phyloP scores from a whole-genome alignment of 2,888 invertebrate genomes.

The Acanthococcus lagerstroemiae region DNA sequence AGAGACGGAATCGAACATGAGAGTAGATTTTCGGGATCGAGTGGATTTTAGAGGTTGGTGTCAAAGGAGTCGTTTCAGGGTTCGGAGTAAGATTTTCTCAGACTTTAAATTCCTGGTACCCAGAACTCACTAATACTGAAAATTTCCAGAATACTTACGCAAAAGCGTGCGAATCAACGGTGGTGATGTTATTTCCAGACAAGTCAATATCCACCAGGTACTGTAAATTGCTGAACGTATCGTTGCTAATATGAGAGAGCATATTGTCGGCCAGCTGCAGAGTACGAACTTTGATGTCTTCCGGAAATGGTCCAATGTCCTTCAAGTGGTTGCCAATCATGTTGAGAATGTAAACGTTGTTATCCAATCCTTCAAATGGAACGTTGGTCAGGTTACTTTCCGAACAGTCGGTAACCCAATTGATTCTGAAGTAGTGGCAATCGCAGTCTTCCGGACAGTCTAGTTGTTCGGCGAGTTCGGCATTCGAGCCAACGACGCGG shows the following conservation, averaged over 20 bases:
- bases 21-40: no score
- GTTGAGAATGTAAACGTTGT: conserved; percentile 59
- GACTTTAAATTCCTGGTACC: no score
- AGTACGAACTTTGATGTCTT: conserved; percentile 57
- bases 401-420: conserved; percentile 68
- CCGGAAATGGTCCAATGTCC: conserved; percentile 51
- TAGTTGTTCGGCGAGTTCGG: conserved; percentile 52
- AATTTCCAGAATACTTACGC: conserved; percentile 50
- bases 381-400: conserved; percentile 61
- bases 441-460: conserved; percentile 65
- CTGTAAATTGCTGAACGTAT: conserved; percentile 54
- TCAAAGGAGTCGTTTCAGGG: no score
- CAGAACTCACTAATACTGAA: no score
- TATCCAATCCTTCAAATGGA: conserved; percentile 57
- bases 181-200: conserved; percentile 54
- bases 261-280: conserved; percentile 59
- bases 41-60: no score
- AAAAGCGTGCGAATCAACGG: conserved; percentile 56
- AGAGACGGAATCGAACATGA: no score
- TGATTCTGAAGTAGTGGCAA: conserved; percentile 63
- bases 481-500: conserved; percentile 45
- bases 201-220: conserved; percentile 61
- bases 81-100: no score
- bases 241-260: conserved; percentile 50
- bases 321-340: conserved; percentile 59